Percentiles rank a stretch among this genome's conserved stretches.
These are phyloP conservation scores for Hermetia illucens DNA, from an alignment of 1,140 invertebrate species.

Conservation along the genomic window DNA sequence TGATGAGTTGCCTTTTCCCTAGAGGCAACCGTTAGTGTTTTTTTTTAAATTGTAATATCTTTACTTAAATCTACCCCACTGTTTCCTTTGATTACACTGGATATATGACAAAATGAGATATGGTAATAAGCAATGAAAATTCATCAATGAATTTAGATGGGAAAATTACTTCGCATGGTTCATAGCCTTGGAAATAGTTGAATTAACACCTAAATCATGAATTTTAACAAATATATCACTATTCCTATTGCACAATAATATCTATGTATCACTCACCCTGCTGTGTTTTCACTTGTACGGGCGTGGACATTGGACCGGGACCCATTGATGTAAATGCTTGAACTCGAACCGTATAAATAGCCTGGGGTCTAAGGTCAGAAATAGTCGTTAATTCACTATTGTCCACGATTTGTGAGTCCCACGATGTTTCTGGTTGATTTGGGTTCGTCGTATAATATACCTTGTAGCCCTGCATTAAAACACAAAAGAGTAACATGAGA, in stretches of 20 bases:
- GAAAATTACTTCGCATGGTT: too few relatives aligned
- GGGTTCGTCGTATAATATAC: constrained; percentile 90
- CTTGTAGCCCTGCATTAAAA: constrained; percentile 76
- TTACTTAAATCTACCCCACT: too few relatives aligned
- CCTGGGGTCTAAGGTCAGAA: constrained; percentile 71
- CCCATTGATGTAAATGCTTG: constrained; percentile 85
- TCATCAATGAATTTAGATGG: too few relatives aligned
- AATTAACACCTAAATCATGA: neutral
- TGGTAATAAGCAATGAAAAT: too few relatives aligned
- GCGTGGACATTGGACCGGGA: constrained; percentile 75
- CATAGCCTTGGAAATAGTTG: too few relatives aligned
- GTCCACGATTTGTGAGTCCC: constrained; percentile 85
- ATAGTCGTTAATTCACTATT: constrained; percentile 89
- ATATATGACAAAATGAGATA: too few relatives aligned
- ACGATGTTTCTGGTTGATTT: constrained; percentile 69
- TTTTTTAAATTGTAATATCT: too few relatives aligned
- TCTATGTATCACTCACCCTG: constrained; percentile 53
- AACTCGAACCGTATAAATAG: constrained; percentile 82
- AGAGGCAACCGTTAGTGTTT: too few relatives aligned
- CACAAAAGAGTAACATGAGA: constrained; percentile 4
- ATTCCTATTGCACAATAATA: neutral
- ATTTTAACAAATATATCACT: neutral
- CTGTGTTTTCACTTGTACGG: constrained; percentile 91
- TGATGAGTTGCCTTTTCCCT: too few relatives aligned
- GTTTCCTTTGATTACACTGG: too few relatives aligned